Percentiles rank a stretch among this genome's conserved stretches.
Evolutionary conservation across 1,140 invertebrate genomes (phyloP).

Genomic region (Platyura marginata): DNA sequence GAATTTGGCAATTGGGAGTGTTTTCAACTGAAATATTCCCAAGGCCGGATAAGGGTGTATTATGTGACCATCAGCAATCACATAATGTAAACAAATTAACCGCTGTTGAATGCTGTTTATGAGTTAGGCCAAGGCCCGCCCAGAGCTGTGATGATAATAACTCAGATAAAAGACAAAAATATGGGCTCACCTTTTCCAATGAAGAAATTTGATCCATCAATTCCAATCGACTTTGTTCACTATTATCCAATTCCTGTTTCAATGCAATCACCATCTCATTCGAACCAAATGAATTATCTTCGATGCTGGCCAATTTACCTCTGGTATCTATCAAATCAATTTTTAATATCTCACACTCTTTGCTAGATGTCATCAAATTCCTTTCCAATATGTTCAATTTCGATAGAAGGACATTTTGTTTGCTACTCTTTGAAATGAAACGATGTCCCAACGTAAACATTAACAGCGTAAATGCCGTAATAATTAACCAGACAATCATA

Average conservation of each 20-base stretch:
- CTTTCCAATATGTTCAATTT: constrained; percentile 40
- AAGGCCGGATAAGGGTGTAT: too few species aligned
- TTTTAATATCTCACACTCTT: constrained; percentile 46
- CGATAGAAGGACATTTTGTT: constrained; percentile 35
- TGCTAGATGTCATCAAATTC: constrained; percentile 16
- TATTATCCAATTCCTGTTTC: constrained; percentile 34
- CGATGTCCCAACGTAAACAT: constrained; percentile 59
- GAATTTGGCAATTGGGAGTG: too few species aligned
- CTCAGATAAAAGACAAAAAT: too few species aligned
- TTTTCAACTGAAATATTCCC: too few species aligned
- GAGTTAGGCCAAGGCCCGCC: too few species aligned
- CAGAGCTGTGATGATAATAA: too few species aligned
- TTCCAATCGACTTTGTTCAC: constrained; percentile 18
- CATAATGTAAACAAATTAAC: too few species aligned
- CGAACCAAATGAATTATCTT: constrained; percentile 48
- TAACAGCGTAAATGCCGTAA: constrained; percentile 46
- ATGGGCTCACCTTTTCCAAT: too few species aligned
- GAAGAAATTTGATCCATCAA: constrained; percentile 34
- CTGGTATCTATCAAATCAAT: constrained; percentile 38
- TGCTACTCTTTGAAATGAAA: constrained; percentile 49
- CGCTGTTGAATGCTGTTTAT: too few species aligned
- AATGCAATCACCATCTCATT: constrained; percentile 47
- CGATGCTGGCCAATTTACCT: constrained; percentile 37
- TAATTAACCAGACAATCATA: constrained; percentile 29
- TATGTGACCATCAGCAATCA: too few species aligned